These are phyloP conservation scores for Athene cunicularia DNA, from an alignment of 2,113 vertebrate genomes.

Conservation along the genomic window DNA sequence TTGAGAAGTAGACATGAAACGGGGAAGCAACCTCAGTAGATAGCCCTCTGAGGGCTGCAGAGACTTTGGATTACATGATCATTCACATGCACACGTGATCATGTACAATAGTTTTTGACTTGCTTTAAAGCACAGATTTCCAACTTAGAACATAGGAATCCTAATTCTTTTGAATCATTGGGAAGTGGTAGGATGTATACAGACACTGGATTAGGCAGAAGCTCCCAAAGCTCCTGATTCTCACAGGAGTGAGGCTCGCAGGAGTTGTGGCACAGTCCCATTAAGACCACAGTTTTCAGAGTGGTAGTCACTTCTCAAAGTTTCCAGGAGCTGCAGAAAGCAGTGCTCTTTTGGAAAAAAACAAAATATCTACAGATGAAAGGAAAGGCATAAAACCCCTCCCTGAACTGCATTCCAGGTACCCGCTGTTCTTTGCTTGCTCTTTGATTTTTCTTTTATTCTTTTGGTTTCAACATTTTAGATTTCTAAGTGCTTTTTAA, in stretches of 20 bases:
- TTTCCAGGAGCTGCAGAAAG: background rate
- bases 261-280: background rate
- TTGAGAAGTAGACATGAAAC: background rate
- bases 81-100: accelerated
- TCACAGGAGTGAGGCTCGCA: background rate
- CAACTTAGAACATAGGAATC: background rate
- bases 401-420: background rate
- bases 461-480: background rate
- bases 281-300: background rate
- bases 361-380: background rate
- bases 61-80: background rate
- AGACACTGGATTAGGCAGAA: background rate
- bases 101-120: background rate
- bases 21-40: background rate
- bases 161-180: background rate
- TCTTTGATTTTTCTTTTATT: background rate
- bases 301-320: background rate
- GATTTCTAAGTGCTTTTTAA: background rate
- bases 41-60: background rate
- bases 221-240: background rate
- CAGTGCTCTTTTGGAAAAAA: background rate
- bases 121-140: background rate
- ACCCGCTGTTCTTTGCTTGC: background rate
- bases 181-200: background rate
- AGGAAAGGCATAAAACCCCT: background rate